These are phyloP conservation scores for Apis laboriosa DNA, from an alignment of 1,140 invertebrate species.

Conservation along the genomic window DNA sequence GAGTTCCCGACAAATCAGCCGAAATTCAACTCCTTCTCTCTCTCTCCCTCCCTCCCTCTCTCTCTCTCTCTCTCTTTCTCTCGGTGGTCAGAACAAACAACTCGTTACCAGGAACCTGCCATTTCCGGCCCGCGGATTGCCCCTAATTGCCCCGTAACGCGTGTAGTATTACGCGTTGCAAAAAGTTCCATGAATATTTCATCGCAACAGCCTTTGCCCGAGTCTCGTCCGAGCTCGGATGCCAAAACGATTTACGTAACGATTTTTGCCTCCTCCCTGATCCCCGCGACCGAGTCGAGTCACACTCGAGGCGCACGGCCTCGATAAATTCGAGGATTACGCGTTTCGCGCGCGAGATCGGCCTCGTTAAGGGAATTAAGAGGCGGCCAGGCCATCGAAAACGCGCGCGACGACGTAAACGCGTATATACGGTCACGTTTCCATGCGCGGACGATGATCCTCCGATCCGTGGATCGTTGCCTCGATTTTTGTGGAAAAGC, in stretches of 20 bases:
- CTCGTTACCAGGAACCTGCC: neutral
- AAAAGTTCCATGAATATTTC: constrained; percentile 17
- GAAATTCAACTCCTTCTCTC: too few relatives aligned
- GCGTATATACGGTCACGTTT: too few relatives aligned
- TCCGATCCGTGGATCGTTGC: too few relatives aligned
- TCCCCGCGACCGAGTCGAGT: neutral
- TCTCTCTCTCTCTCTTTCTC: too few relatives aligned
- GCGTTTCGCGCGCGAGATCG: neutral
- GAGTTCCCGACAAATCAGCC: too few relatives aligned
- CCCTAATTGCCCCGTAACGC: constrained; percentile 5
- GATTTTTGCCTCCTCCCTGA: neutral
- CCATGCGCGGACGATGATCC: too few relatives aligned
- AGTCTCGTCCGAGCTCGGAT: neutral
- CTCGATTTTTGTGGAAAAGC: too few relatives aligned
- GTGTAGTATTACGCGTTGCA: neutral
- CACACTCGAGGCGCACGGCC: neutral
- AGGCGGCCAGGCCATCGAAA: neutral
- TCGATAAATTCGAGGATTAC: constrained; percentile 12
- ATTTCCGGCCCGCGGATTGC: neutral
- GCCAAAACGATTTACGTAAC: constrained; percentile 3
- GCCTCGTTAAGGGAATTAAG: neutral
- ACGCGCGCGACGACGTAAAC: too few relatives aligned
- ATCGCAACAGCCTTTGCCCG: neutral
- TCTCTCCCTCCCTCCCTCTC: rapidly evolving
- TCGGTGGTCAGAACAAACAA: neutral